Conservation (phyloP, 1,140 invertebrate genomes). For the Drosophila lacteicornis region DNA sequence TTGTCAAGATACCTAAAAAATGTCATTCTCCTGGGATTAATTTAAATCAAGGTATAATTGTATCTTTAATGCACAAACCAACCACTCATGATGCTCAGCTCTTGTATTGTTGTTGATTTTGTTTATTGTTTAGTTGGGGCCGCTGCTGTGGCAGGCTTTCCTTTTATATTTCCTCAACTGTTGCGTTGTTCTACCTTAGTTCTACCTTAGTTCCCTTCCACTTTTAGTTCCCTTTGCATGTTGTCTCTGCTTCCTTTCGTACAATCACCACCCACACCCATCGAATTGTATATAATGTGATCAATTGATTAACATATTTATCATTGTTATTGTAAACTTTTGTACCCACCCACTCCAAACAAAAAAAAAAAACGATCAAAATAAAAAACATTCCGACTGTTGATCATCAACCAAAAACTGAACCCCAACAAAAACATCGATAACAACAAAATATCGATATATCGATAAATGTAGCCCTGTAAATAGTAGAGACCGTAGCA, state of each 20-base stretch:
- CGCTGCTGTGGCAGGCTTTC: slow-evolving; percentile 4
- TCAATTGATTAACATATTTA: slow-evolving; percentile 80
- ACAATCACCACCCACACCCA: slow-evolving; percentile 46
- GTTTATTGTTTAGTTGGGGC: slow-evolving; percentile 10
- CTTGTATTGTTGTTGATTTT: slow-evolving; percentile 42
- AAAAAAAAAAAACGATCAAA: slow-evolving; percentile 5
- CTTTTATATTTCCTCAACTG: not conserved
- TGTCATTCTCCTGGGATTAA: no score
- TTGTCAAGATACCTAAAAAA: no score
- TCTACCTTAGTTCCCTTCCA: not conserved
- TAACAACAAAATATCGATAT: slow-evolving; percentile 4
- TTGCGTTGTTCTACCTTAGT: not conserved
- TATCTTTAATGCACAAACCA: slow-evolving; percentile 5
- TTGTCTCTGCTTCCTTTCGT: slow-evolving; percentile 5
- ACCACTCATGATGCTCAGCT: slow-evolving; percentile 2
- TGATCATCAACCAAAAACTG: slow-evolving; percentile 45
- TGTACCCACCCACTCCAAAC: slow-evolving; percentile 60
- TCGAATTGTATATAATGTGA: slow-evolving; percentile 74
- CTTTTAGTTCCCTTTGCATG: slow-evolving; percentile 26
- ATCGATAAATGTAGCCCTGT: slow-evolving; percentile 74
- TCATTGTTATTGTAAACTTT: slow-evolving; percentile 80
- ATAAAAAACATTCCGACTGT: slow-evolving; percentile 72
- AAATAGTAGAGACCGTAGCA: slow-evolving; percentile 82
- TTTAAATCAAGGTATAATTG: slow-evolving; percentile 7
- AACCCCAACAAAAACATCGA: slow-evolving; percentile 41